A percentile compares a stretch with the other conserved stretches of the same genome.
Conservation (phyloP, 2,888 invertebrate genomes). For the Gymnoscelis rufifasciata region DNA sequence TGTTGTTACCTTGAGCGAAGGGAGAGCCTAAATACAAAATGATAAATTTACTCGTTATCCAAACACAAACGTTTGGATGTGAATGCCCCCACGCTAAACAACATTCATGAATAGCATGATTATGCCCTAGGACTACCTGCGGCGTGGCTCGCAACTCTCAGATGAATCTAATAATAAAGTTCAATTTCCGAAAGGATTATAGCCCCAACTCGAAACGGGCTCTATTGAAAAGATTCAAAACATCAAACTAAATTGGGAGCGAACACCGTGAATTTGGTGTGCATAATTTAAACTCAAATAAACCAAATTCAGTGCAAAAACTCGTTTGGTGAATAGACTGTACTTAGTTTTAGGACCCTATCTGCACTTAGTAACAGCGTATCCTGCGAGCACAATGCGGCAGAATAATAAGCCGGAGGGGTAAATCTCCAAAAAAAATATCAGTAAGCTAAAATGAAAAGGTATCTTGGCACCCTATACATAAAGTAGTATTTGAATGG, state of each 20-base stretch:
- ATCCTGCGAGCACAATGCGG: conserved; percentile 24
- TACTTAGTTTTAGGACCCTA: conserved; percentile 26
- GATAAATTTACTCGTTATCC: background rate
- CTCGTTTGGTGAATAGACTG: conserved; percentile 22
- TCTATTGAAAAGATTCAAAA: conserved; percentile 10
- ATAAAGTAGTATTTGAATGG: conserved; percentile 54
- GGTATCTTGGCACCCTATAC: conserved; percentile 46
- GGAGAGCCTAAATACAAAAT: no score
- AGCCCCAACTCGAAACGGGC: conserved; percentile 10
- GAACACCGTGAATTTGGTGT: conserved; percentile 11
- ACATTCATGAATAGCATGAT: no score
- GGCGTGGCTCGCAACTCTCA: background rate
- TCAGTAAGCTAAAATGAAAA: conserved; percentile 41
- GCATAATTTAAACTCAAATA: conserved; percentile 13
- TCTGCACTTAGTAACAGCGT: conserved; percentile 26
- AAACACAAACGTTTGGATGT: no score
- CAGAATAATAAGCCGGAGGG: conserved; percentile 28
- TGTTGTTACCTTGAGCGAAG: no score
- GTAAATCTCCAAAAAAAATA: conserved; percentile 39
- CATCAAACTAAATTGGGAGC: conserved; percentile 12
- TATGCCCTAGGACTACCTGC: conserved; percentile 1
- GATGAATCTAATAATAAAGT: conserved; percentile 25
- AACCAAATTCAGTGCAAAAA: conserved; percentile 14
- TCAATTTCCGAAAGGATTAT: conserved; percentile 15
- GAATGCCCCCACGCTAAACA: no score